Conservation (phyloP, 2,113 vertebrate species). For the Tauraco erythrolophus region DNA sequence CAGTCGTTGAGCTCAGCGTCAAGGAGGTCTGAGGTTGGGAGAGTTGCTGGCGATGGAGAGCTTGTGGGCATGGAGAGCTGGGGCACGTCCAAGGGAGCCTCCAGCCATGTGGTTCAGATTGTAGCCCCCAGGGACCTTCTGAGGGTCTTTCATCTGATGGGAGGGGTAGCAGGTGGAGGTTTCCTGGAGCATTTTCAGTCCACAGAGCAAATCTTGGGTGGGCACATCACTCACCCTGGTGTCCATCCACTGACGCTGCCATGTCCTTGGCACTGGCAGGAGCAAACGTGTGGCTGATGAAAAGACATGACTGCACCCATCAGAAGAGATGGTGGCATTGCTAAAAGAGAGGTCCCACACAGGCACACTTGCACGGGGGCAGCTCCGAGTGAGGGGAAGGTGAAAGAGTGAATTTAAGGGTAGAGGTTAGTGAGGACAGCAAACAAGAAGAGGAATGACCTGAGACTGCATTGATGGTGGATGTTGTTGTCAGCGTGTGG, state of each 20-base stretch:
- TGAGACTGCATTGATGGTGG: rapidly evolving
- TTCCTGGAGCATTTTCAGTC: neutral
- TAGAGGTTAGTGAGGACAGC: neutral
- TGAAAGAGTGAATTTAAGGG: neutral
- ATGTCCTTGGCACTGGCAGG: neutral
- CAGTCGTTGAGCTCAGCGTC: neutral
- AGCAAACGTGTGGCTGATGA: neutral
- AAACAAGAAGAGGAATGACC: rapidly evolving
- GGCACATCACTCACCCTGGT: neutral
- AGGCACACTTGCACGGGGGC: rapidly evolving
- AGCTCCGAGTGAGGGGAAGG: neutral
- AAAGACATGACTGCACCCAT: neutral
- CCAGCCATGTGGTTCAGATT: rapidly evolving
- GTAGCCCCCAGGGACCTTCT: neutral
- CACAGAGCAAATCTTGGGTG: neutral
- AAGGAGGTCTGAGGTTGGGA: neutral
- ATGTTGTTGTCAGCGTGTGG: neutral
- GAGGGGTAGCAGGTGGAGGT: neutral
- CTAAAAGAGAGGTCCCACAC: neutral
- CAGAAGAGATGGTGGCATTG: neutral
- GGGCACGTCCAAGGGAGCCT: neutral
- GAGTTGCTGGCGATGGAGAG: neutral
- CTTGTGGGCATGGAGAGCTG: neutral
- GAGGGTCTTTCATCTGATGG: neutral
- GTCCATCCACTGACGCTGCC: rapidly evolving